Evolutionary conservation across 2,888 invertebrate genomes (phyloP), one percentile per base, ranked within the genome.

Genomic region (Hyposoter didymator): DNA sequence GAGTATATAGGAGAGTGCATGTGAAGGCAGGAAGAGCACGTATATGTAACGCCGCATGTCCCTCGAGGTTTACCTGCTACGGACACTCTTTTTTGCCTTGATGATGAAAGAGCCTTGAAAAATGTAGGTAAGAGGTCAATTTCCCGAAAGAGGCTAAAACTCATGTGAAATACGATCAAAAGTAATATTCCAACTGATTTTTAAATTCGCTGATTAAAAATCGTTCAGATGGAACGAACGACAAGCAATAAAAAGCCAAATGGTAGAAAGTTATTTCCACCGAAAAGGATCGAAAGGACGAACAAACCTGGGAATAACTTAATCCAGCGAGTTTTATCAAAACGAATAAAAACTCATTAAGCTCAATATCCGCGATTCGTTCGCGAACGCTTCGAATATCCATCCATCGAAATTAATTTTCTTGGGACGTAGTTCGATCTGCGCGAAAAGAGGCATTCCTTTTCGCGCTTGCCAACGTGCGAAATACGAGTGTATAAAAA

Each of bases 11-110:
- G 19, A 19, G 4, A 17, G 66, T 52, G n/a, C 32, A 45, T 62
- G 22, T 64, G 35, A n/a, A n/a, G 43, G 22, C 64, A 55, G 35
- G 45, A 52, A 49, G 14, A 64, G 35, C 22, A 52, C 43, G 59
- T 43, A 66, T 43, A 64, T 45, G 78, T 43, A 72, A 45, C 39
- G 35, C 35, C 5, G n/a, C 14, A 12, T 59, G 55, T 45, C 76
- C 52, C 82, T 49, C 62, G 43, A 19, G 62, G 70, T 70, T 82
- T 64, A 49, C 69, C 69, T 47, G 76, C 79, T 72, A 10, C 62
- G 62, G 69, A 70, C 59, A 67, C 17, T 70, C 39, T 45, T 72
- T 72, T 49, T 22, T 43, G 12, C 32, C 6, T 39, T 35, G 35
- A 72, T 73, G 22, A 43, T 64, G 72, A 72, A 39, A 62, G 79